Conservation (phyloP, 2,113 vertebrate genomes). For the Campylorhamphus procurvoides region DNA sequence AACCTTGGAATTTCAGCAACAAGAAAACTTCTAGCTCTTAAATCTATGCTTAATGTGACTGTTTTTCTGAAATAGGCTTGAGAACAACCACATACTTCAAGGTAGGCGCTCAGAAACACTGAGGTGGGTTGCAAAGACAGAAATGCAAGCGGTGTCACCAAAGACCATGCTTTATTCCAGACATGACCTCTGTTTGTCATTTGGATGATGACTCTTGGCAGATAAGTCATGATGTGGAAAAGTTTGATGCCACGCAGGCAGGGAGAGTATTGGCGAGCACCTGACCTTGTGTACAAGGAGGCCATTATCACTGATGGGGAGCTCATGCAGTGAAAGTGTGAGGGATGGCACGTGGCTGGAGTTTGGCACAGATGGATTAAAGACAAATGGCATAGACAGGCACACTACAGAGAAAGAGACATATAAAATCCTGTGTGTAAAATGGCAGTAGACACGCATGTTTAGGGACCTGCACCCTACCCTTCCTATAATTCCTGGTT, state of each 20-base stretch:
- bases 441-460: neutral
- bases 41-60: neutral
- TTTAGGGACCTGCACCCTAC: neutral
- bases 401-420: accelerated
- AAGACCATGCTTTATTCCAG: neutral
- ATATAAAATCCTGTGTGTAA: neutral
- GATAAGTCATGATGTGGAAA: neutral
- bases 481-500: neutral
- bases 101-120: neutral
- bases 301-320: neutral
- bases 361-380: neutral
- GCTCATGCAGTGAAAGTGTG: neutral
- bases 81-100: neutral
- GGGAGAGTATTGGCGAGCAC: neutral
- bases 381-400: neutral
- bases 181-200: accelerated
- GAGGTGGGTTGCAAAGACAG: neutral
- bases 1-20: neutral
- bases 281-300: neutral
- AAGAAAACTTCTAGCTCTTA: neutral
- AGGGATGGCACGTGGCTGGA: neutral
- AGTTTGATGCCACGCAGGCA: neutral
- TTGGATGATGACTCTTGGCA: neutral
- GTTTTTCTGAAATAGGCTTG: neutral
- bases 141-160: neutral